Evolutionary conservation across 1,140 invertebrate species (phyloP).

Genomic region (Heliothis virescens): DNA sequence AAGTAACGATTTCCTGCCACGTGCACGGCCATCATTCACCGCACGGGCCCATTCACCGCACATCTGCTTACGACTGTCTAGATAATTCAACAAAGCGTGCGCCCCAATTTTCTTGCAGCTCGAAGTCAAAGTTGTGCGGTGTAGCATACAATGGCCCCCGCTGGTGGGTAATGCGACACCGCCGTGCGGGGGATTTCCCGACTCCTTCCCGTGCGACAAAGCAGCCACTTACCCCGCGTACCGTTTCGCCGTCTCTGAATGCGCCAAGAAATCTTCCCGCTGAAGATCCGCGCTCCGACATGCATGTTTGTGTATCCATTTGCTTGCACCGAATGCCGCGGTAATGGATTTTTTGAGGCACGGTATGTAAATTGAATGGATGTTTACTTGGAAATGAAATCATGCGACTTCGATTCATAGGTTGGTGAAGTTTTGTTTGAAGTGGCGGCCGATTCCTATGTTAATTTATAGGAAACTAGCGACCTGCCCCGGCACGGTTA

Average conservation of each 20-base stretch:
- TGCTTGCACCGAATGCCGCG: conserved; percentile 50
- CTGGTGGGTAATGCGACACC: conserved; percentile 51
- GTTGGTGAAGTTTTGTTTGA: not conserved
- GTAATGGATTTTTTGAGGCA: conserved; percentile 59
- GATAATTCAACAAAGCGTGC: conserved; percentile 49
- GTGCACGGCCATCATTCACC: conserved; percentile 31
- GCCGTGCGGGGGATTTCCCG: conserved; percentile 54
- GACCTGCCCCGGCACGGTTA: no score
- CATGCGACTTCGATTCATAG: conserved; percentile 1
- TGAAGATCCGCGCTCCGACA: conserved; percentile 55
- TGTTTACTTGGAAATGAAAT: conserved; percentile 27
- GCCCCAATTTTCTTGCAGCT: conserved; percentile 50
- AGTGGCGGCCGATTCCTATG: not conserved
- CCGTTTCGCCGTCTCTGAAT: conserved; percentile 63
- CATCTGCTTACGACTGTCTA: conserved; percentile 45
- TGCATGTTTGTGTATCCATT: conserved; percentile 69
- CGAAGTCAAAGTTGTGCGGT: conserved; percentile 42
- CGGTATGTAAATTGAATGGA: conserved; percentile 39
- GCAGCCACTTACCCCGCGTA: conserved; percentile 58
- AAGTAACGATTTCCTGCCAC: conserved; percentile 36
- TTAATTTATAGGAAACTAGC: not conserved
- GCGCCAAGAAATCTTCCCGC: conserved; percentile 57
- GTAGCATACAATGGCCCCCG: conserved; percentile 30
- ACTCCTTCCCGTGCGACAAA: conserved; percentile 43
- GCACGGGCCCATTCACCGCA: conserved; percentile 33